Evolutionary conservation across 2,797 vertebrate species (phyloP).

Genomic region (Jordanella pulchra): DNA sequence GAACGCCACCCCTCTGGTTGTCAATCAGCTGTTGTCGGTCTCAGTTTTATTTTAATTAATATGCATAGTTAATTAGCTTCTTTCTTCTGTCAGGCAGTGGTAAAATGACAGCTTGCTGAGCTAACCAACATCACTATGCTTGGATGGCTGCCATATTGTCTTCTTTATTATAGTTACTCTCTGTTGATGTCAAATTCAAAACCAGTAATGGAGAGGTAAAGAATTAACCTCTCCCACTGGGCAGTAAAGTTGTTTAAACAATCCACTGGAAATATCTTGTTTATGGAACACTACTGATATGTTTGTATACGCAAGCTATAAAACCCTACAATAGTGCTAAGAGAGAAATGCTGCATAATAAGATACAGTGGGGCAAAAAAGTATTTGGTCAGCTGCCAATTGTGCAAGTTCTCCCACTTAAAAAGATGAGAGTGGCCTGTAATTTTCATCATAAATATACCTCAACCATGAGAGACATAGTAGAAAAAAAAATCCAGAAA

Average conservation of each 20-base stretch:
- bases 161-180: slow-evolving; percentile 40
- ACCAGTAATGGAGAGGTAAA: slow-evolving; percentile 20
- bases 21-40: slow-evolving; percentile 50
- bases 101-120: slow-evolving; percentile 54
- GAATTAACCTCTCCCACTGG: slow-evolving; percentile 13
- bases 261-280: background rate
- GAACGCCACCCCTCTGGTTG: slow-evolving; percentile 37
- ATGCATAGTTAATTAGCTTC: slow-evolving; percentile 61
- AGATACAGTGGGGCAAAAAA: too few species aligned
- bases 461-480: too few species aligned
- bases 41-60: slow-evolving; percentile 52
- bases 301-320: background rate
- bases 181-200: slow-evolving; percentile 41
- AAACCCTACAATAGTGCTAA: background rate
- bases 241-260: background rate
- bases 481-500: too few species aligned
- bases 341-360: background rate
- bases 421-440: too few species aligned
- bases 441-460: too few species aligned
- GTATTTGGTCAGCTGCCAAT: too few species aligned
- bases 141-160: slow-evolving; percentile 55
- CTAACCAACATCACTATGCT: slow-evolving; percentile 48
- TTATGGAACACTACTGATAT: background rate
- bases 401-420: too few species aligned
- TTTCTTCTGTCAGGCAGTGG: slow-evolving; percentile 49